Base-by-base conservation (phyloP, 2,113 vertebrate genomes). In the Prolemur simus region DNA sequence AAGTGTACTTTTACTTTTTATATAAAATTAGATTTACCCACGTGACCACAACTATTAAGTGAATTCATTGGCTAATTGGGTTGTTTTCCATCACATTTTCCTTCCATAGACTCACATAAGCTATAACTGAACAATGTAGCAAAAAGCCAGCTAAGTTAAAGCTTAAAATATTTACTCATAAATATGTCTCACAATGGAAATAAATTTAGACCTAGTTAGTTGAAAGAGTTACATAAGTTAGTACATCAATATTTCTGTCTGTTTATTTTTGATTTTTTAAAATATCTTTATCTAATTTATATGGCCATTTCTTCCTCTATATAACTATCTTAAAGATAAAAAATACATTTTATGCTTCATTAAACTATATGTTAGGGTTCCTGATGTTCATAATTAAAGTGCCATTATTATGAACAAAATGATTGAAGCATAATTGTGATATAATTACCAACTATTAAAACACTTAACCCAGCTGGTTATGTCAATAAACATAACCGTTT, bases 231-330 rank as follows among this genome's bases (percentile, higher is more conserved):
- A 54, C 49, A 68, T 84, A 45, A 80, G 37, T 88, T 52, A 45
- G 64, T 80, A 17, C 29, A 32, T 91, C 74, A 69, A 93, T 68
- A 18, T 64, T 17, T 56, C 1, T 78, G 11, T 25, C 34, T 49
- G 80, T n/a, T 85, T 83, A 69, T 64, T 74, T 94, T 87, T 91
- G 52, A 91, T 17, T 20, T 95, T 66, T 87, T 74, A 87, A 87
- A 58, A 81, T 77, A 69, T 60, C 12, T n/a, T 64, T 87, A 49
- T 91, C 47, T 87, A 1, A 84, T 89, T 96, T 78, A 32, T 92
- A 52, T 58, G 3, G 0, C 12, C 49, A 37, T 76, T 73, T 87
- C 5, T 63, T 88, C 52, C 74, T 3, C 42, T 76, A 39, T 34
- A 10, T 18, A 73, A 49, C 39, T 6, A 3, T 58, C 42, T 17